Evolutionary conservation across 2,113 vertebrate species (phyloP), one percentile per base, ranked within the genome.

Genomic region (Solenodon paradoxus): DNA sequence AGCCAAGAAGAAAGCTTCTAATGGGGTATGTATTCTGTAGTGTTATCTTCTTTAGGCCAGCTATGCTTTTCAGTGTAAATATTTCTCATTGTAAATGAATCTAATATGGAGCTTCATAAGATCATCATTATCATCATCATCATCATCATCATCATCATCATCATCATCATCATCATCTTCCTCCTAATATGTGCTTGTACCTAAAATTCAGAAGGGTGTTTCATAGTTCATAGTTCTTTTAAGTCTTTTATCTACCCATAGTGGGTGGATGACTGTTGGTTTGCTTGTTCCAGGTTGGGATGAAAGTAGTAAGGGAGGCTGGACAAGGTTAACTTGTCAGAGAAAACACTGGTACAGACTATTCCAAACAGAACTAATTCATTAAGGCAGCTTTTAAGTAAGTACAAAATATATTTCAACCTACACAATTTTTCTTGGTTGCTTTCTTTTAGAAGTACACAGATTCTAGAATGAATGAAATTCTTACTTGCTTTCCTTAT

Each of bases 1-100:
- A 98, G 99, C 99, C 95, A 99, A 99, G 97, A 99, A 99, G 97
- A 99, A 99, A 96, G 99, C 99, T 78, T 97, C 99, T 74, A 99
- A 99, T 98, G 99, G 99, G 98, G 99, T 99, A 98, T 0, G 98
- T 98, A 92, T 96, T 85, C 63, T 38, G 7, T 51, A 32, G 26
- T 49, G 16, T 71, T 71, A 42, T 30, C 63, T 88, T 85, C 42
- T 71, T 38, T 88, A 68, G 22, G 63, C 47, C 26, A 64, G 1
- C 38, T 96, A 15, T 88, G 55, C 40, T 92, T 61, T 92, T 86
- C 26, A 82, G 7, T 53, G 32, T 88, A 79, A 92, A 71, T 83
- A 15, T 10, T 74, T 80, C 24, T 69, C 32, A 69, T 9, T 94
- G 16, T 81, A 64, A 71, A 63, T 74, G 24, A 78, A 47, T 93